Percentiles rank a stretch among this genome's conserved stretches.
Evolutionary conservation across 2,797 vertebrate genomes (phyloP).

Genomic region (Myiothlypis chrysogaster): DNA sequence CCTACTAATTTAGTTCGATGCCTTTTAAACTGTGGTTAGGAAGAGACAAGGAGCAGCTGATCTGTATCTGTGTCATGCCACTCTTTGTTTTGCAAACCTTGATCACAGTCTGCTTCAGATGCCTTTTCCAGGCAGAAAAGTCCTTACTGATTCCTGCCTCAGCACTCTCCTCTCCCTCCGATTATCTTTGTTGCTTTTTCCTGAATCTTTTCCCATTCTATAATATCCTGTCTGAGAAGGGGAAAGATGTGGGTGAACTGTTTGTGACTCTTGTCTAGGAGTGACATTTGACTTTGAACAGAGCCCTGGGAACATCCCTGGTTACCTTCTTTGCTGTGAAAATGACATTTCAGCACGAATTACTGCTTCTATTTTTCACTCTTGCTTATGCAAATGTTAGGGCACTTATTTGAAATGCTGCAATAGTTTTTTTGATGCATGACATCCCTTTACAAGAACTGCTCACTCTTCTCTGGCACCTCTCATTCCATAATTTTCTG

Average conservation of each 20-base stretch:
- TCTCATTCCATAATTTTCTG: not conserved
- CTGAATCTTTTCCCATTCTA: not conserved
- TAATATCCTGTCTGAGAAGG: not conserved
- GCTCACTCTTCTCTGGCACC: not conserved
- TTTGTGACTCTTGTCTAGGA: fast-evolving
- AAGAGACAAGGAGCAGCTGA: not conserved
- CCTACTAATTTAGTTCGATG: not conserved
- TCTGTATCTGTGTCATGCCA: not conserved
- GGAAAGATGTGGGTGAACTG: not conserved
- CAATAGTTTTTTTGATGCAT: not conserved
- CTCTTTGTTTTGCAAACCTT: not conserved
- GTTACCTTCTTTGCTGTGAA: not conserved
- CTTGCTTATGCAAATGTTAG: not conserved
- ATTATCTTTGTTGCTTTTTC: not conserved
- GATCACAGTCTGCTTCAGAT: not conserved
- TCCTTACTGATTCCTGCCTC: not conserved
- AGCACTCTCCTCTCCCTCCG: not conserved
- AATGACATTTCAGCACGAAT: not conserved
- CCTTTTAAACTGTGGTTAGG: not conserved
- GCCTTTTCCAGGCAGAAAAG: not conserved
- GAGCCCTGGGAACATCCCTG: not conserved
- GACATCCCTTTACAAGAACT: not conserved
- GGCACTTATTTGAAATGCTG: not conserved
- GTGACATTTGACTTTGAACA: not conserved
- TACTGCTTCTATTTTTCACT: not conserved